These are phyloP conservation scores for Alloplasta piceator DNA, from an alignment of 2,888 invertebrate genomes.

Conservation along the genomic window DNA sequence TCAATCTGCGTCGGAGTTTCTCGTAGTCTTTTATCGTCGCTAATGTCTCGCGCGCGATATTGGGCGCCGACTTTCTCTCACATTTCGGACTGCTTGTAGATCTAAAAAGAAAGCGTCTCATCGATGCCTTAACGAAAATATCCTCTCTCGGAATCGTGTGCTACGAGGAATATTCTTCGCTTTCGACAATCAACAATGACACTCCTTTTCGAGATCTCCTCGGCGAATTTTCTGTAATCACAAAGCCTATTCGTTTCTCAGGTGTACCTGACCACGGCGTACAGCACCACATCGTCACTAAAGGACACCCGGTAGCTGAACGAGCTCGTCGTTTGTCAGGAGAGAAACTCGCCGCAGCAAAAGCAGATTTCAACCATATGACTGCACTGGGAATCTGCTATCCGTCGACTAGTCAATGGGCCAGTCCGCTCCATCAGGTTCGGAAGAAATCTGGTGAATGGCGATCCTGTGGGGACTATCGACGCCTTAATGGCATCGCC, in stretches of 20 bases:
- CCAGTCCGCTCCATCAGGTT: slow-evolving; percentile 77
- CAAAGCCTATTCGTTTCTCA: background rate
- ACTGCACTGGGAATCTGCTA: slow-evolving; percentile 79
- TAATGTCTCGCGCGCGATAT: background rate
- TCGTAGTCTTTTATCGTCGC: too few species aligned
- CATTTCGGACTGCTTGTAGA: background rate
- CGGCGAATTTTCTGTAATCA: slow-evolving; percentile 11
- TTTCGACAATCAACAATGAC: background rate
- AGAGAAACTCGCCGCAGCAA: slow-evolving; percentile 73
- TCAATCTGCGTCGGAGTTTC: too few species aligned
- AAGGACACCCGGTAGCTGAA: slow-evolving; percentile 76
- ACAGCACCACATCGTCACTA: slow-evolving; percentile 72
- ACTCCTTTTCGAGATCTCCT: background rate
- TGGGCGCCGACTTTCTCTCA: background rate
- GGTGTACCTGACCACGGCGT: background rate
- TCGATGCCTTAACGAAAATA: background rate
- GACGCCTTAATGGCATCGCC: too few species aligned
- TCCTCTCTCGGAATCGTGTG: too few species aligned
- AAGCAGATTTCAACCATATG: slow-evolving; percentile 76
- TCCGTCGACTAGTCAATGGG: slow-evolving; percentile 80
- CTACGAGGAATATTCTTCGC: background rate
- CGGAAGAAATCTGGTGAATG: slow-evolving; percentile 33
- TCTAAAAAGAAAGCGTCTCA: background rate
- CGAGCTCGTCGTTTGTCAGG: slow-evolving; percentile 76
- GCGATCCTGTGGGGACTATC: slow-evolving; percentile 68